Conservation (phyloP, 2,888 invertebrate species). For the Mesochorus sp. region DNA sequence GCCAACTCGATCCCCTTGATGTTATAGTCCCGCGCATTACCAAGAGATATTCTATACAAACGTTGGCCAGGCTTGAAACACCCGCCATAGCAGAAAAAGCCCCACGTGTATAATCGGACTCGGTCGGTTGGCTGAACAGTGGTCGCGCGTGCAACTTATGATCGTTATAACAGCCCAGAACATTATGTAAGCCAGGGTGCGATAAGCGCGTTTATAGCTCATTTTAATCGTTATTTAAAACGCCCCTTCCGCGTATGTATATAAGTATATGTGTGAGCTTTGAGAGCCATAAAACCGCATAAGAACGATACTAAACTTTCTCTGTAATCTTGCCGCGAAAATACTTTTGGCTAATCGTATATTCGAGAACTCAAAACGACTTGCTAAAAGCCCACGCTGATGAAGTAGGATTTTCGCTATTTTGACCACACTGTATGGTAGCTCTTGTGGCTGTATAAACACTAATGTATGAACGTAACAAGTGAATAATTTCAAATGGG, state of each 20-base stretch:
- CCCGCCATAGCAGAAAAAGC: background rate
- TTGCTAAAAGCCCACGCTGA: conserved; percentile 28
- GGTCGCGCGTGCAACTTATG: conserved; percentile 73
- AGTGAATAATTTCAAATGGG: no score
- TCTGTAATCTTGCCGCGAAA: conserved; percentile 70
- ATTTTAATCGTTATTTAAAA: conserved; percentile 77
- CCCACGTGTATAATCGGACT: background rate
- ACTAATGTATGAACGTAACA: no score
- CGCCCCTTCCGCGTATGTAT: conserved; percentile 68
- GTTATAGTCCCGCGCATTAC: background rate
- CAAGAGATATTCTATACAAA: background rate
- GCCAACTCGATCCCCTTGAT: background rate
- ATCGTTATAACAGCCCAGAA: conserved; percentile 72
- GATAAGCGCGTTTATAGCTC: conserved; percentile 75
- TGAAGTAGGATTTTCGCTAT: conserved; percentile 17
- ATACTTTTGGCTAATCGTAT: conserved; percentile 39
- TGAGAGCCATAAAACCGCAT: conserved; percentile 47
- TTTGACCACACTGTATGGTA: no score
- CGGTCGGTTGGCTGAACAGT: conserved; percentile 35
- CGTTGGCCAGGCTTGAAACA: background rate
- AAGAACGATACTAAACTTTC: conserved; percentile 65
- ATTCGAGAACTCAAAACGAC: conserved; percentile 28
- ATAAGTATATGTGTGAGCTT: no score
- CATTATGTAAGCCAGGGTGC: conserved; percentile 71
- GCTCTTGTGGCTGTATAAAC: no score